Percentiles rank a stretch among this genome's conserved stretches.
Evolutionary conservation across 2,888 invertebrate species (phyloP).

Genomic region (Steinernema hermaphroditum): DNA sequence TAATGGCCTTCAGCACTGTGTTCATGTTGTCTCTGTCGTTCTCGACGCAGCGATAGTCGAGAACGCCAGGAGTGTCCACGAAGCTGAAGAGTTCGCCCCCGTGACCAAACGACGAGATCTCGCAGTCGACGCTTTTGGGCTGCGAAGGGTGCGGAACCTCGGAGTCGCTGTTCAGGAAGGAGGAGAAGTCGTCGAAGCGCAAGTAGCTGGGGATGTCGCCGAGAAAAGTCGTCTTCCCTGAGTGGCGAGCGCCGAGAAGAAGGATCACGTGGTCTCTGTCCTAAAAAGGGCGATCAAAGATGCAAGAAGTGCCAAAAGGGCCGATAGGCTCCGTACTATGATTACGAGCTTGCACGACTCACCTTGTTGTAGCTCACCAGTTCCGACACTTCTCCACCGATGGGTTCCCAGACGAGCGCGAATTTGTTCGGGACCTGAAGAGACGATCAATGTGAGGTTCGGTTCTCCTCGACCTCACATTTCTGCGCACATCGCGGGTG

Average conservation of each 20-base stretch:
- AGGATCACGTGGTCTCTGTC: constrained; percentile 3
- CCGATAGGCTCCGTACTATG: no score
- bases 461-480: not conserved
- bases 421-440: not conserved
- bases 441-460: not conserved
- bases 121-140: not conserved
- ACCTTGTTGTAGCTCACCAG: constrained; percentile 4
- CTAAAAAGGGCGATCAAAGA: no score
- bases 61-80: constrained; percentile 3
- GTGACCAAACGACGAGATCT: not conserved
- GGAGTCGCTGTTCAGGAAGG: not conserved
- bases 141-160: not conserved
- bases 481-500: not conserved
- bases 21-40: not conserved
- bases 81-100: constrained; percentile 1
- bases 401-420: constrained; percentile 9
- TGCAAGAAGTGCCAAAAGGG: no score
- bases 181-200: not conserved
- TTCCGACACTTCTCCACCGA: not conserved
- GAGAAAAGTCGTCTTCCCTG: constrained; percentile 5
- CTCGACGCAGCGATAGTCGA: not conserved
- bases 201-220: not conserved
- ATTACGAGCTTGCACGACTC: no score
- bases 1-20: not conserved
- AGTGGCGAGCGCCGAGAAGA: constrained; percentile 3